These are phyloP conservation scores for Siniperca scherzeri DNA, from an alignment of 2,797 vertebrate species.

Conservation along the genomic window DNA sequence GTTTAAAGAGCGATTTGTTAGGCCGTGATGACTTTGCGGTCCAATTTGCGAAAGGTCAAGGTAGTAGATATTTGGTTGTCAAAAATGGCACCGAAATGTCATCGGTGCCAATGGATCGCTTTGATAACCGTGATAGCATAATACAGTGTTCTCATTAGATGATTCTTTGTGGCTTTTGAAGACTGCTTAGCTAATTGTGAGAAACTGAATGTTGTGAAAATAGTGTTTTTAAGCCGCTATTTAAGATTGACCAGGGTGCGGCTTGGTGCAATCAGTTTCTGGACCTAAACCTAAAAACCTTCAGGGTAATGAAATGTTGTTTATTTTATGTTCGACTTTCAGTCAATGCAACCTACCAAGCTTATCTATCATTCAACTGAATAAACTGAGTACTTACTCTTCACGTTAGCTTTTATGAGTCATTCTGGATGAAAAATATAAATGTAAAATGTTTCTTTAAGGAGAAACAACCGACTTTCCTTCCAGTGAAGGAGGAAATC, in stretches of 20 bases:
- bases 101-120: slow-evolving; percentile 81
- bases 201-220: slow-evolving; percentile 23
- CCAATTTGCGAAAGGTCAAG: slow-evolving; percentile 90
- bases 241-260: slow-evolving; percentile 39
- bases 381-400: not conserved
- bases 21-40: slow-evolving; percentile 83
- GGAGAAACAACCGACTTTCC: slow-evolving; percentile 18
- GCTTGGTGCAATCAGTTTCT: slow-evolving; percentile 28
- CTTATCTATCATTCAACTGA: not conserved
- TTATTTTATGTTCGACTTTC: slow-evolving; percentile 25
- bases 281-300: slow-evolving; percentile 27
- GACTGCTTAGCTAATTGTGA: slow-evolving; percentile 57
- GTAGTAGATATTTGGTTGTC: slow-evolving; percentile 84
- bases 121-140: slow-evolving; percentile 71
- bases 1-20: slow-evolving; percentile 81
- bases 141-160: slow-evolving; percentile 80
- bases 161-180: slow-evolving; percentile 46
- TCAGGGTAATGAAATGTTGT: slow-evolving; percentile 23
- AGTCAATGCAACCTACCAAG: not conserved
- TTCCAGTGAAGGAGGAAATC: slow-evolving; percentile 72
- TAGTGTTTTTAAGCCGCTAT: slow-evolving; percentile 1
- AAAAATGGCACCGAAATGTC: slow-evolving; percentile 87
- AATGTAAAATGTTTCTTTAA: slow-evolving; percentile 40
- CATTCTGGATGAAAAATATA: not conserved
- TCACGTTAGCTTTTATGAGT: not conserved